Base-by-base conservation (phyloP, 2,113 vertebrate species). In the Helogale parvula region DNA sequence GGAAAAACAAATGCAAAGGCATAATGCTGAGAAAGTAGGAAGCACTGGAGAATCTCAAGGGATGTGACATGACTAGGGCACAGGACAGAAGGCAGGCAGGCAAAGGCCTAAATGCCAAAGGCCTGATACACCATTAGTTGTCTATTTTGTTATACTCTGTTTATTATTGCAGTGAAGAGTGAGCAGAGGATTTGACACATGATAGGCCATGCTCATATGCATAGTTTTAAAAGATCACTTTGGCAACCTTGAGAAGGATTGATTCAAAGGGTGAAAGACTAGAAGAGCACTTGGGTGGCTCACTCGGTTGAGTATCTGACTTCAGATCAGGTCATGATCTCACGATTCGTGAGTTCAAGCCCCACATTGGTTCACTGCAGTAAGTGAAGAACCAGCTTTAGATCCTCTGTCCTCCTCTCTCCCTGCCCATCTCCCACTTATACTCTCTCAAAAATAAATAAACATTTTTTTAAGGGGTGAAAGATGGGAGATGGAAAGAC, bases 221-320 rank as follows among this genome's bases (percentile, higher is more conserved):
- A n/a, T 5, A 79, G 19, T 54, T 89, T 81, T 35, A 23, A 93
- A 83, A 94, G 60, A 81, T 65, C 9, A 21, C 72, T 88, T 91
- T 50, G 71, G 38, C n/a, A 88, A 19, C 38, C 7, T 0, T 38
- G 35, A 85, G 12, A 41, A 81, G 38, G 35, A 50, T 23, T 3
- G 23, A 63, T 21, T 76, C 15, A 27, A n/a, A 68, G 31, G 13
- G 11, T 66, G 29, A 63, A 79, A 83, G 65, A 15, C 54, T 65
- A 5, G 79, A 71, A 23, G 57, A 21, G 21, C 57, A 60, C 21
- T 7, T 23, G 57, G 57, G 57, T 60, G 21, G 54, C 54, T 57
- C 54, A 57, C 5, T 57, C 6, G 17, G 21, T 60, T 60, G 57
- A 60, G 57, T 60, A 17, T 60, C 57, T 23, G 7, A 23, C 57